Percentiles rank a stretch among this genome's conserved stretches.
These are phyloP conservation scores for Clitarchus hookeri DNA, from an alignment of 2,888 invertebrate genomes.

Conservation along the genomic window DNA sequence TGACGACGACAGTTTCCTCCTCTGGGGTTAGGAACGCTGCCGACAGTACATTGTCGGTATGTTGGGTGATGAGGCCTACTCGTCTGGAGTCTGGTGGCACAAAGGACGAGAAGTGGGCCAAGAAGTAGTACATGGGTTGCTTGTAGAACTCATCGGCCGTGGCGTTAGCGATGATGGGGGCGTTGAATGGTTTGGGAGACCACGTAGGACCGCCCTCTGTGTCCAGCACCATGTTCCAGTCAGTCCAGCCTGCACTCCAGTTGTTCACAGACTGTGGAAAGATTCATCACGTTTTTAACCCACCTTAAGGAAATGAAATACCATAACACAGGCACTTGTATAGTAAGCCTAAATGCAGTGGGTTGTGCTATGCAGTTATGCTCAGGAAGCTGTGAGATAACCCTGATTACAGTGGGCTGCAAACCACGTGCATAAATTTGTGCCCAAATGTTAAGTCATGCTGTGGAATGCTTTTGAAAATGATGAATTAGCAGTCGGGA, in stretches of 20 bases:
- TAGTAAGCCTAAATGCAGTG: no score
- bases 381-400: no score
- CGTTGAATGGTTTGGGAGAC: neutral
- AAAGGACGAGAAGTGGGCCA: slow-evolving; percentile 23
- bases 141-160: slow-evolving; percentile 24
- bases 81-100: slow-evolving; percentile 15
- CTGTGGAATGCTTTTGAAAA: no score
- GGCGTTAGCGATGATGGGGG: slow-evolving; percentile 6
- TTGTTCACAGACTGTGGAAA: neutral
- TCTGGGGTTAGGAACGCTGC: slow-evolving; percentile 10
- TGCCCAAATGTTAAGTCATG: no score
- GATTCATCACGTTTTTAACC: neutral
- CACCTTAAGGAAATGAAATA: no score
- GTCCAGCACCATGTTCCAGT: slow-evolving; percentile 27
- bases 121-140: slow-evolving; percentile 22
- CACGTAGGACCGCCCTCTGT: slow-evolving; percentile 16
- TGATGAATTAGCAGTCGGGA: no score
- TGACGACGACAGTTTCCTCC: neutral
- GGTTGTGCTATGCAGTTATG: no score
- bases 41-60: neutral
- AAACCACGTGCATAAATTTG: no score
- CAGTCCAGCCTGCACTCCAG: slow-evolving; percentile 10
- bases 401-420: no score
- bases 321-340: no score
- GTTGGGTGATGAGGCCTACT: neutral